These are phyloP conservation scores for Phrynocephalus forsythii DNA, from an alignment of 2,797 vertebrate genomes.

Conservation along the genomic window DNA sequence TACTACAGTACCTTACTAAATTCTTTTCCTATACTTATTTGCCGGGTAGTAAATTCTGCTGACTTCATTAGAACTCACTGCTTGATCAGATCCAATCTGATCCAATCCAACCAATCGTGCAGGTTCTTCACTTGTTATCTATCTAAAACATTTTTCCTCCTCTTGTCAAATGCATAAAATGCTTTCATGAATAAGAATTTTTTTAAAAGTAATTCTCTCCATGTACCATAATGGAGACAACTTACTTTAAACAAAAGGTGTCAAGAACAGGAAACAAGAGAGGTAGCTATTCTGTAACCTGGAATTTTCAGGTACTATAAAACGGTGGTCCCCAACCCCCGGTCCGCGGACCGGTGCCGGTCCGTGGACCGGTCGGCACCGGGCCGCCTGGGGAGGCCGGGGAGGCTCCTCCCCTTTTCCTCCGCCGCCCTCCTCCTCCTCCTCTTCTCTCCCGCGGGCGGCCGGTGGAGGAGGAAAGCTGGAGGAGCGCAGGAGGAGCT, in stretches of 20 bases:
- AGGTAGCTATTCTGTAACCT: slow-evolving; percentile 54
- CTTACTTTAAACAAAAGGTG: slow-evolving; percentile 49
- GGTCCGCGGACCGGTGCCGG: too few relatives aligned
- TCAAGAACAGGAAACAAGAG: slow-evolving; percentile 44
- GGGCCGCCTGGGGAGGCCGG: too few relatives aligned
- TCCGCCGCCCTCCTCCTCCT: too few relatives aligned
- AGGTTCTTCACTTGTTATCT: not conserved
- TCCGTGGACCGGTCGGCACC: too few relatives aligned
- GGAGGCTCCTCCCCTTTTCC: too few relatives aligned
- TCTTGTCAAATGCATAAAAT: not conserved
- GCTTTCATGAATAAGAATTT: not conserved
- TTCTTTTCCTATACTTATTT: not conserved
- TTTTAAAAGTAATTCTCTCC: not conserved
- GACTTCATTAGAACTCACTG: not conserved
- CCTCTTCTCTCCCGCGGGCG: too few relatives aligned
- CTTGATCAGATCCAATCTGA: not conserved
- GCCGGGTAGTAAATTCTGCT: not conserved
- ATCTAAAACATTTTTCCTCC: not conserved
- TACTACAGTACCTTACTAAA: not conserved
- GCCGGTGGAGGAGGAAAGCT: too few relatives aligned
- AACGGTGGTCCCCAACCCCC: too few relatives aligned
- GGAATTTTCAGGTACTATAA: slow-evolving; percentile 50
- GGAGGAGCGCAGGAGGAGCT: too few relatives aligned
- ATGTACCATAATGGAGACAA: slow-evolving; percentile 43
- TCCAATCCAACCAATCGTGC: not conserved